Base-by-base conservation (phyloP, 92 coral and sea anemone genomes). In the Plumapathes pennacea region DNA sequence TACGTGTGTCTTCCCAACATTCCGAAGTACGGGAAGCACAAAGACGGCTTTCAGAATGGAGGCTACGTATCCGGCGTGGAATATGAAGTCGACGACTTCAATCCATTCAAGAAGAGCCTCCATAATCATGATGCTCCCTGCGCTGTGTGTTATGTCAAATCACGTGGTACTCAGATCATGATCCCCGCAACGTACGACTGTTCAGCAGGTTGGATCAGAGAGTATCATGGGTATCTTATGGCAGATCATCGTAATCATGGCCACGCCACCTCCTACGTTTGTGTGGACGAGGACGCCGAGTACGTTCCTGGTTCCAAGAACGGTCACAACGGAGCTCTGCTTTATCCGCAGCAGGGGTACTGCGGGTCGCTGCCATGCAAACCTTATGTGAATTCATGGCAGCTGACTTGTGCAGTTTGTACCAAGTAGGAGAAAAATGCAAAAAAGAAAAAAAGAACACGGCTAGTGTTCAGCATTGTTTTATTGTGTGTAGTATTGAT, bases 221-320 rank as follows among this genome's bases (percentile, higher is more conserved):
- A 90, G 69, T 90, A 90, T 74, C 21, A 70, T 25, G 97, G 97
- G 34, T 90, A 90, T 55, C 71, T 86, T 25, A 86, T 90, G 95
- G 58, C 81, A 11, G 64, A 56, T 8, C 82, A 74, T 36, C 63
- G 66, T 36, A 25, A 13, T 11, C 85, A 81, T 27, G 15, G 25
- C 38, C 86, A 69, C 22, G 52, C 81, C 9, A 67, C 38, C 25
- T 73, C 78, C 20, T 81, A 27, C 37, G 69, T 90, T 10, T 90
- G 97, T 47, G 79, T 90, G 5, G 97, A 86, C 52, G 58, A 26
- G 19, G 50, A 72, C 19, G 84, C 97, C 17, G 84, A 80, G 62
- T 67, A 34, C 4, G 24, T 62, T 0, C 83, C 67, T 2, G 94
- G 92, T 11, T 71, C 61, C 30, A 65, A 58, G 5, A 3, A 4